These are phyloP conservation scores for Callocephalon fimbriatum DNA, from an alignment of 2,113 vertebrate species.

Conservation along the genomic window DNA sequence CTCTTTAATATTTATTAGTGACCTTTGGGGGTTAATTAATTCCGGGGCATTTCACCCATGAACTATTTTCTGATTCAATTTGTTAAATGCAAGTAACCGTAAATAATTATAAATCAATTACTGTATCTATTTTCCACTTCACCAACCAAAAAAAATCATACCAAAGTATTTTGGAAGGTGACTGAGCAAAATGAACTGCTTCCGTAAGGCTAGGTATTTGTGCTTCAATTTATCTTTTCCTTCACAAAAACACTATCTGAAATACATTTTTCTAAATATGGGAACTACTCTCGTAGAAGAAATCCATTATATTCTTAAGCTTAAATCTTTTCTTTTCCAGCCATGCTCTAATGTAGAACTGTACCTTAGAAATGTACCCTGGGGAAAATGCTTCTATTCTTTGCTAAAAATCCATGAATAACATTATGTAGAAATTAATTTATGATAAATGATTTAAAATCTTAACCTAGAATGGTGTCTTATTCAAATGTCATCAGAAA, in stretches of 20 bases:
- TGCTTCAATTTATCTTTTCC: conserved; percentile 53
- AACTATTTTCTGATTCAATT: conserved; percentile 45
- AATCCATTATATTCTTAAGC: conserved; percentile 72
- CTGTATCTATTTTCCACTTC: background rate
- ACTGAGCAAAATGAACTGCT: conserved; percentile 47
- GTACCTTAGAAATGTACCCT: conserved; percentile 45
- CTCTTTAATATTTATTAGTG: conserved; percentile 12
- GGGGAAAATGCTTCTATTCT: conserved; percentile 64
- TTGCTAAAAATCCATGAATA: conserved; percentile 73
- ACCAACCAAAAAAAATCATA: background rate
- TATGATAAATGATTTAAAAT: conserved; percentile 76
- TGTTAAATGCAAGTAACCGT: conserved; percentile 24
- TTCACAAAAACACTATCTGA: conserved; percentile 39
- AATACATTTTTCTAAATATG: conserved; percentile 52
- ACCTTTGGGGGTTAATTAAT: conserved; percentile 28
- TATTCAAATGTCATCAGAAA: conserved; percentile 75
- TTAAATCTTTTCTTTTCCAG: conserved; percentile 32
- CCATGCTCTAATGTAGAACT: conserved; percentile 46
- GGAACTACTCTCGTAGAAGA: conserved; percentile 46
- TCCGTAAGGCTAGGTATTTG: background rate
- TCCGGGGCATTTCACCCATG: background rate
- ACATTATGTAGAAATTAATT: conserved; percentile 76
- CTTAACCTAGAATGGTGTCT: conserved; percentile 67
- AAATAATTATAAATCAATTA: conserved; percentile 51
- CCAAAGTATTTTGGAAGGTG: conserved; percentile 18